Conservation (phyloP, 2,113 vertebrate genomes). For the Narcine bancroftii region DNA sequence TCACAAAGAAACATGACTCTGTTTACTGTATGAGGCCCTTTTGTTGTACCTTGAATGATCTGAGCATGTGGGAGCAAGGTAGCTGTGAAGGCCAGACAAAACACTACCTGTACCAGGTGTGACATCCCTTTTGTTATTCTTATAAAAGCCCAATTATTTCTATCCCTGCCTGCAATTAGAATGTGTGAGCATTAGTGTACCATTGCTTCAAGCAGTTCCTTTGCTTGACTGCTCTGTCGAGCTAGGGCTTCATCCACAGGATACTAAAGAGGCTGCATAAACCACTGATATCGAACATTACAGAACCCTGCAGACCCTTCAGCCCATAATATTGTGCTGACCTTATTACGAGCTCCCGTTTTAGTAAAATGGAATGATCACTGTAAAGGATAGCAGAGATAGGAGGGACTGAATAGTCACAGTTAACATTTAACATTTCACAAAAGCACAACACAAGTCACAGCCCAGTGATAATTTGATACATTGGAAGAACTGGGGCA, state of each 20-base stretch:
- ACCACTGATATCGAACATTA: not conserved
- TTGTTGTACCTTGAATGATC: not conserved
- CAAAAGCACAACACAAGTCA: too few relatives aligned
- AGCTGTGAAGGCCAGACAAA: not conserved
- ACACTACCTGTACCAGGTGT: not conserved
- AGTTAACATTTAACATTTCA: too few relatives aligned
- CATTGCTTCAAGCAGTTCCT: not conserved
- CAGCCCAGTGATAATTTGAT: too few relatives aligned
- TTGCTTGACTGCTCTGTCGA: not conserved
- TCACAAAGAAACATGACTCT: not conserved
- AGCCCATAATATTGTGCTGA: too few relatives aligned
- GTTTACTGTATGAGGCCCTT: not conserved
- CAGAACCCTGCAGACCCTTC: too few relatives aligned
- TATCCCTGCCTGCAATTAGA: not conserved
- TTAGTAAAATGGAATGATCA: too few relatives aligned
- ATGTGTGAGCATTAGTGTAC: not conserved
- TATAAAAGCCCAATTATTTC: not conserved
- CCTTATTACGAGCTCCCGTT: too few relatives aligned
- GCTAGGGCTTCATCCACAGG: not conserved
- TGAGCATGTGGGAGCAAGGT: not conserved
- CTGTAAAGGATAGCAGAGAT: too few relatives aligned
- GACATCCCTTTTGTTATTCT: not conserved
- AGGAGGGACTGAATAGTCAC: too few relatives aligned
- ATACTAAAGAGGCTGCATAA: not conserved
- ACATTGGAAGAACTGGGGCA: too few relatives aligned